Evolutionary conservation across 2,113 vertebrate species (phyloP).

Genomic region (Oncorhynchus masou): DNA sequence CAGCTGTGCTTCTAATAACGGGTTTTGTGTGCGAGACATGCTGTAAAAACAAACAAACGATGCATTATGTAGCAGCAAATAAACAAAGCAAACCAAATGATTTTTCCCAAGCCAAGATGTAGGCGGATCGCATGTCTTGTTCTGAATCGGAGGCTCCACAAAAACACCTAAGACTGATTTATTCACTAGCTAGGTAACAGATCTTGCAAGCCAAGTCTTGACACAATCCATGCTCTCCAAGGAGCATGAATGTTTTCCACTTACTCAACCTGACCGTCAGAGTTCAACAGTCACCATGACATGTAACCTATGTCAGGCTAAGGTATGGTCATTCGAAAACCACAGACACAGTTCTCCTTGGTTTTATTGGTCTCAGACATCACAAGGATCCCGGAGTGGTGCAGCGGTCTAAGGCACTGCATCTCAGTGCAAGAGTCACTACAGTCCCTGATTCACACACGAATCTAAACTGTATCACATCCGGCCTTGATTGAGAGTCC

Average conservation of each 20-base stretch:
- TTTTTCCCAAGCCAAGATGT: slow-evolving; percentile 6
- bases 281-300: slow-evolving; percentile 6
- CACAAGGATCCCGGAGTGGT: no score
- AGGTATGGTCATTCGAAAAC: slow-evolving; percentile 28
- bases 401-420: no score
- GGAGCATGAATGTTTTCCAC: slow-evolving; percentile 4
- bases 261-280: slow-evolving; percentile 19
- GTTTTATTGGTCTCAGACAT: neutral
- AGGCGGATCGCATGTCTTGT: slow-evolving; percentile 25
- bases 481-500: no score
- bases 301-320: neutral
- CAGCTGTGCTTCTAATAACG: neutral
- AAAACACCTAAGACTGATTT: slow-evolving; percentile 33
- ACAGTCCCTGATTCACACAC: no score
- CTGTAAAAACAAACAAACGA: slow-evolving; percentile 9
- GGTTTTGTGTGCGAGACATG: neutral
- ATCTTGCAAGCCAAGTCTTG: slow-evolving; percentile 26
- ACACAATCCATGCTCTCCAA: slow-evolving; percentile 5
- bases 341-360: neutral
- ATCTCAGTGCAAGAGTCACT: no score
- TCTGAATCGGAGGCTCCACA: slow-evolving; percentile 11
- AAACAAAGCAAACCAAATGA: neutral
- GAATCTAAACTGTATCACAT: no score
- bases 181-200: slow-evolving; percentile 36
- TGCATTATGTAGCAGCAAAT: neutral